Base-by-base conservation (phyloP, 2,888 invertebrate genomes). In the Rhingia campestris region DNA sequence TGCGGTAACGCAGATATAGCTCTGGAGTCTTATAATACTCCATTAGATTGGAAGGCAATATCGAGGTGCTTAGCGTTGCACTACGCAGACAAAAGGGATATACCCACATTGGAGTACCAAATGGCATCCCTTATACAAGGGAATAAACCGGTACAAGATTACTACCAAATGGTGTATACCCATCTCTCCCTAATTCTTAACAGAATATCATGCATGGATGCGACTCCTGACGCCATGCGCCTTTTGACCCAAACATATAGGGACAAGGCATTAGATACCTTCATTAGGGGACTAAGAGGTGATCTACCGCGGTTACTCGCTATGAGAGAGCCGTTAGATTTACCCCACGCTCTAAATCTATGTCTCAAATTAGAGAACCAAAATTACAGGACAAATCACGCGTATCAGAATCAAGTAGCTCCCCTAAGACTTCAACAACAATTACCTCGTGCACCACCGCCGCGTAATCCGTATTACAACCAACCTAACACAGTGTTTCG, bases 231-330 rank as follows among this genome's bases (percentile, higher is more conserved):
- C 6, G 47, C 72, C 41, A 56, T 74, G 37, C 22, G 35, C 4
- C 51, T 82, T 7, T 7, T 82, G 43, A 82, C 67, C 4, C 64
- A 82, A 63, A 66, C 73, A 12, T 80, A 86, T 45, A 41, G 76
- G 35, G 81, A 82, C 45, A 61, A 22, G 22, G 22, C 22, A 22
- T 22, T 22, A 22, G 22, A 22, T 22, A 22, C 22, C 22, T 22
- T 22, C 12, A 49, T 77, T n/a, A 30, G 64, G 14, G 79, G 79
- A 4, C 37, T 84, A 33, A 70, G 53, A 9, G 56, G 73, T 33
- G 56, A 84, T 37, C 14, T 84, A 1, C 73, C 79, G 9, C 56
- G 49, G 7, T 39, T 66, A 6, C 43, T 80, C 35, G 66, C 58
- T 6, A 73, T 84, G 35, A 56, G 59, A 47, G 61, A 61, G 35